Evolutionary conservation across 1,140 invertebrate genomes (phyloP).

Genomic region (Lepidurus couesii): DNA sequence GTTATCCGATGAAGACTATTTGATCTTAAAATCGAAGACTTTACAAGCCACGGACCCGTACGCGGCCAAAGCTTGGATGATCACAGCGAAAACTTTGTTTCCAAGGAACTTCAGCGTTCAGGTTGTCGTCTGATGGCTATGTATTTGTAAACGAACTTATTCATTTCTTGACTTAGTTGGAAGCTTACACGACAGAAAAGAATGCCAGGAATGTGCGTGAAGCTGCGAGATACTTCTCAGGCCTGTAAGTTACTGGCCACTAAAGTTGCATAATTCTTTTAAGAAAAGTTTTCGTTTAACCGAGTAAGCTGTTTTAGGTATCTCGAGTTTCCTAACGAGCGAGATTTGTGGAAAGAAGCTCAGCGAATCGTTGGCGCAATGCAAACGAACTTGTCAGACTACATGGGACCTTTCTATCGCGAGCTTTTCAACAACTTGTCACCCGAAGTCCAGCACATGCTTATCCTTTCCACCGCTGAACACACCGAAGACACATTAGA

Average conservation of each 20-base stretch:
- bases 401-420: conserved; percentile 50
- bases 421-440: conserved; percentile 44
- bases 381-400: conserved; percentile 53
- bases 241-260: conserved; percentile 47
- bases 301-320: conserved; percentile 45
- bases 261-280: conserved; percentile 25
- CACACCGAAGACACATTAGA: conserved; percentile 80
- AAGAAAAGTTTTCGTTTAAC: neutral
- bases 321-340: conserved; percentile 55
- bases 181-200: conserved; percentile 76
- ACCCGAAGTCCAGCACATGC: conserved; percentile 65
- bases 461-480: conserved; percentile 73
- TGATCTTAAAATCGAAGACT: conserved; percentile 67
- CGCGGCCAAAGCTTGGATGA: conserved; percentile 80
- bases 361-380: conserved; percentile 68
- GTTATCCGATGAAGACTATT: conserved; percentile 59
- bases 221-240: conserved; percentile 73
- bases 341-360: conserved; percentile 69
- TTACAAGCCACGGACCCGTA: conserved; percentile 61
- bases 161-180: conserved; percentile 52
- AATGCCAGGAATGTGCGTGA: conserved; percentile 68
- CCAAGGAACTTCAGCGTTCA: conserved; percentile 78
- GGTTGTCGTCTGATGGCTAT: conserved; percentile 44
- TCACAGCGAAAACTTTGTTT: conserved; percentile 81
- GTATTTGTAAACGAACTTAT: conserved; percentile 19